Evolutionary conservation across 2,888 invertebrate species (phyloP).

Genomic region (Eilema griseolum): DNA sequence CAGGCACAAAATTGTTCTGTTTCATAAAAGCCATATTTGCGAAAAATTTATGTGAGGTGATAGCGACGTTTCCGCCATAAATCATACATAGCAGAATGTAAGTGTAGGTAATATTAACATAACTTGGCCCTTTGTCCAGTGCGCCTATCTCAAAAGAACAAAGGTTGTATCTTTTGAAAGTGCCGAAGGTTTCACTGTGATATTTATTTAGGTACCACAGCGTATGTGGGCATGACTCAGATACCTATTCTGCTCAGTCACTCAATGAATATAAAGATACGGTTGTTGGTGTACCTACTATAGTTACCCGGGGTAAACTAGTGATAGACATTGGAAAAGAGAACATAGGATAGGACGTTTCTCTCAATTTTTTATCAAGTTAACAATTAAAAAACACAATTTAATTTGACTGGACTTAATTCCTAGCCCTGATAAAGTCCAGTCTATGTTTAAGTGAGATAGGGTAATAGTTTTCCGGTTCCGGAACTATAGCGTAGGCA

Average conservation of each 20-base stretch:
- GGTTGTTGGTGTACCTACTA: too few relatives aligned
- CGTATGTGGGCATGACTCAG: conserved; percentile 2
- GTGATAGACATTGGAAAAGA: too few relatives aligned
- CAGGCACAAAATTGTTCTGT: not conserved
- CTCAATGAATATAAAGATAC: not conserved
- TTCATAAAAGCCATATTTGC: not conserved
- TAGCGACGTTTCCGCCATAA: conserved; percentile 49
- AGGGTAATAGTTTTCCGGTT: not conserved
- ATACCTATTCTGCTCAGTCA: not conserved
- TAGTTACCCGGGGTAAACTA: too few relatives aligned
- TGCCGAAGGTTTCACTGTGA: not conserved
- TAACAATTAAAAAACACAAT: too few relatives aligned
- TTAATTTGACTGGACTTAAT: not conserved
- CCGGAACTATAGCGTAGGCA: not conserved
- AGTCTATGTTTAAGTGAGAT: too few relatives aligned
- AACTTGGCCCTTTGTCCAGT: conserved; percentile 55
- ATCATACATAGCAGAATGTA: conserved; percentile 63
- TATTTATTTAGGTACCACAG: conserved; percentile 19
- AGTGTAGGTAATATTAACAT: conserved; percentile 60
- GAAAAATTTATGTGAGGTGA: conserved; percentile 3
- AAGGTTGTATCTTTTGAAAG: conserved; percentile 31
- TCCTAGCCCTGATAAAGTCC: too few relatives aligned
- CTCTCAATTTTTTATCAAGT: too few relatives aligned
- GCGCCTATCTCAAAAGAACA: conserved; percentile 32
- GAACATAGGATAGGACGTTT: too few relatives aligned